These are phyloP conservation scores for Glomeris marginata DNA, from an alignment of 2,888 invertebrate genomes.

Conservation along the genomic window DNA sequence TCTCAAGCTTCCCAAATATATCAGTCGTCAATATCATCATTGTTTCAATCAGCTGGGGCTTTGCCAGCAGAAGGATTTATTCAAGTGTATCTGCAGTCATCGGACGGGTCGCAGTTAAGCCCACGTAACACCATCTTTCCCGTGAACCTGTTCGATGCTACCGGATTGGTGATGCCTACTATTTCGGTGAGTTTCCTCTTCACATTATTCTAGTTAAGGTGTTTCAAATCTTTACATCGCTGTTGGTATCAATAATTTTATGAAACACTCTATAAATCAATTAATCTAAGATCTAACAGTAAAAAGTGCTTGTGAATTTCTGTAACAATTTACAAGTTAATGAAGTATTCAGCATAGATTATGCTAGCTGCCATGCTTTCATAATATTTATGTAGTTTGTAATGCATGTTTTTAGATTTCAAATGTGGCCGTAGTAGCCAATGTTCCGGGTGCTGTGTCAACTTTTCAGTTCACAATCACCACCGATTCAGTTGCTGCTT, in stretches of 20 bases:
- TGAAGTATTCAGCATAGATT: no score
- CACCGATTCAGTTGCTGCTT: conserved; percentile 24
- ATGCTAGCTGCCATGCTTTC: no score
- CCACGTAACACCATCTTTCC: neutral
- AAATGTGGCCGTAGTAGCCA: neutral
- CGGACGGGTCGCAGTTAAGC: neutral
- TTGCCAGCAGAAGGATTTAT: no score
- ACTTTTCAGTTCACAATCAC: conserved; percentile 17
- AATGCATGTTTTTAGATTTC: conserved; percentile 7
- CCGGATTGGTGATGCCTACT: neutral
- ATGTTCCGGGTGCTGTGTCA: neutral
- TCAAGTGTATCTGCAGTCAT: no score
- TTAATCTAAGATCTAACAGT: no score
- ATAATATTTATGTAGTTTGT: no score
- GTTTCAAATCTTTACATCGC: no score
- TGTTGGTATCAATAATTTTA: no score
- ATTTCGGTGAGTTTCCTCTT: neutral
- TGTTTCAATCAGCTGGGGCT: conserved; percentile 9
- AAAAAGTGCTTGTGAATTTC: no score
- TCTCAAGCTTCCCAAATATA: conserved; percentile 11
- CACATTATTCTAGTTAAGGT: no score
- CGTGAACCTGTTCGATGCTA: neutral
- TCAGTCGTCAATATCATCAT: neutral
- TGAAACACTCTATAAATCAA: no score
- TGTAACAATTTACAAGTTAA: no score